These are phyloP conservation scores for Lasioglossum marginatum DNA, from an alignment of 2,888 invertebrate species.

Conservation along the genomic window DNA sequence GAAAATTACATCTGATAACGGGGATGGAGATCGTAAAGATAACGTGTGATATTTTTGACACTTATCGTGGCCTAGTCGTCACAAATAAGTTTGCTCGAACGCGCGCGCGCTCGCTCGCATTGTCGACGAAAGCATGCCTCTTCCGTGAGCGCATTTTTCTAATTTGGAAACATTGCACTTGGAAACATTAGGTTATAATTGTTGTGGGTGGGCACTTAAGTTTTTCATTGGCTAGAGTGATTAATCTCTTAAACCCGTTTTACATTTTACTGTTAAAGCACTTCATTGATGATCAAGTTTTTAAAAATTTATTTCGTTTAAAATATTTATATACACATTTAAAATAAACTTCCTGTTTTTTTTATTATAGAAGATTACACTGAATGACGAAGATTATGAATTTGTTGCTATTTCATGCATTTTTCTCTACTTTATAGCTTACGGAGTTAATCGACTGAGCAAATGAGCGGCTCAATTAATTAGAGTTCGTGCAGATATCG, in stretches of 20 bases:
- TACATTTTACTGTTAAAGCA: not conserved
- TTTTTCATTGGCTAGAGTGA: not conserved
- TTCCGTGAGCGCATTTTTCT: not conserved
- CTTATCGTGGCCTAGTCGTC: conserved; percentile 48
- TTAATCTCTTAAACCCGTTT: not conserved
- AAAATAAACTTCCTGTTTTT: not conserved
- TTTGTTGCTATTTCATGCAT: no score
- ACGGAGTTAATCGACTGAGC: not conserved
- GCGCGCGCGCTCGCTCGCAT: conserved; percentile 13
- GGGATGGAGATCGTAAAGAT: conserved; percentile 65
- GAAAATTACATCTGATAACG: conserved; percentile 46
- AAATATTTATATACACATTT: not conserved
- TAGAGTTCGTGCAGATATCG: conserved; percentile 42
- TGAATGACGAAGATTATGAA: not conserved
- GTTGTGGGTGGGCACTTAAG: not conserved
- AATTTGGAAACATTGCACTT: not conserved
- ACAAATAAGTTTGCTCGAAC: conserved; percentile 36
- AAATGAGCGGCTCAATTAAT: conserved; percentile 40
- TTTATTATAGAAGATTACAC: not conserved
- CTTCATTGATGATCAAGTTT: not conserved
- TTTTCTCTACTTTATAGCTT: not conserved
- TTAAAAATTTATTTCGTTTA: no score
- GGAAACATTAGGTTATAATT: not conserved
- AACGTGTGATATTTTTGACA: conserved; percentile 62
- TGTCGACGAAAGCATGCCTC: not conserved